A percentile compares a stretch with the other conserved stretches of the same genome.
These are phyloP conservation scores for Oncorhynchus tshawytscha DNA, from an alignment of 2,113 vertebrate species.

Conservation along the genomic window DNA sequence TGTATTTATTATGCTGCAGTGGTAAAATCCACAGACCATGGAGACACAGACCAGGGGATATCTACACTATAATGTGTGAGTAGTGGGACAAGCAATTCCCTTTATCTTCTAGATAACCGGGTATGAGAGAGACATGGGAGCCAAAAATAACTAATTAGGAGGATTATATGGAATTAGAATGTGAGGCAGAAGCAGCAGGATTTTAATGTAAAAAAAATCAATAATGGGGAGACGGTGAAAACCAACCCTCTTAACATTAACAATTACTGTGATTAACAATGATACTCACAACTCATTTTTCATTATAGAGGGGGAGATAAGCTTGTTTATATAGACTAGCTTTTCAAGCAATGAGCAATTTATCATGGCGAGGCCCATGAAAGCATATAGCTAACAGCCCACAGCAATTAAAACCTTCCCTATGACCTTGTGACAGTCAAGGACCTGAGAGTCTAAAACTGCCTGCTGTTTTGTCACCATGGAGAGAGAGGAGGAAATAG, in stretches of 20 bases:
- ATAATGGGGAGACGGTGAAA: slow-evolving; percentile 81
- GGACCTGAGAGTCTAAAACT: slow-evolving; percentile 55
- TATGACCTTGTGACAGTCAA: slow-evolving; percentile 83
- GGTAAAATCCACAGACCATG: slow-evolving; percentile 54
- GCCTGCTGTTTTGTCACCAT: not conserved
- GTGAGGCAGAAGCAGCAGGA: slow-evolving; percentile 71
- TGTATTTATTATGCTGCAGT: slow-evolving; percentile 39
- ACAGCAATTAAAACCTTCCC: slow-evolving; percentile 90
- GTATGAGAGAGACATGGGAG: slow-evolving; percentile 30
- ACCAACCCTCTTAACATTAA: slow-evolving; percentile 85
- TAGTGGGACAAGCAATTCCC: slow-evolving; percentile 69
- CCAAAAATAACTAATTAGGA: slow-evolving; percentile 75
- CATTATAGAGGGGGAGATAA: slow-evolving; percentile 87
- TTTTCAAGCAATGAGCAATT: slow-evolving; percentile 75
- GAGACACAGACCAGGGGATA: slow-evolving; percentile 48
- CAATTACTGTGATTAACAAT: slow-evolving; percentile 91
- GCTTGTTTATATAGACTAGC: slow-evolving; percentile 84
- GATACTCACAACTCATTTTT: slow-evolving; percentile 89
- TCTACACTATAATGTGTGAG: slow-evolving; percentile 51
- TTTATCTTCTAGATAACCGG: slow-evolving; percentile 58
- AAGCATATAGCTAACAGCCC: slow-evolving; percentile 66
- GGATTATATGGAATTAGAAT: slow-evolving; percentile 65
- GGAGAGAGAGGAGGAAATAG: not conserved
- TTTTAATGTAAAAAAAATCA: slow-evolving; percentile 83
- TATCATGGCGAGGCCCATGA: slow-evolving; percentile 78